Evolutionary conservation across 2,113 vertebrate species (phyloP), one percentile per base, ranked within the genome.

Genomic region (Protobothrops mucrosquamatus): DNA sequence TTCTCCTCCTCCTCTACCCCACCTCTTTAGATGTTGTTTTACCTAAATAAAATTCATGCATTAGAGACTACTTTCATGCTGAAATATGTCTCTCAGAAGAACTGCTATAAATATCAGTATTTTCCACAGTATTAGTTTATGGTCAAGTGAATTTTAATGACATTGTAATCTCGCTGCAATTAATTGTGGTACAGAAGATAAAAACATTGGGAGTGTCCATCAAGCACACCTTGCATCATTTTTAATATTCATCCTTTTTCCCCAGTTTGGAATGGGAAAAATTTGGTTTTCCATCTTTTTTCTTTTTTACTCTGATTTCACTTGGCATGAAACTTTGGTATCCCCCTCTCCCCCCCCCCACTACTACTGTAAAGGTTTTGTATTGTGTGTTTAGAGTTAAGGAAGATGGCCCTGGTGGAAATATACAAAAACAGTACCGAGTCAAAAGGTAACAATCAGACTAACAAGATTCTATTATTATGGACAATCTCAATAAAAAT

Each of bases 61-160:
- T 98, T 98, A 98, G 96, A 96, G 93, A 97, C 97, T 97, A 97
- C 97, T 98, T 98, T 97, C 97, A 96, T 95, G 92, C 97, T 98
- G 98, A 98, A 98, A 98, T 98, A 98, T 98, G 98, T 97, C 98
- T 97, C 97, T 98, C 97, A 97, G 98, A 98, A 97, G 97, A 97
- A 96, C 95, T 22, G 96, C 97, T 98, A 97, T 98, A 98, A 98
- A 98, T 95, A 96, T 98, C 98, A 98, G 97, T 98, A 97, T 97
- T 98, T 98, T 98, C 96, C 92, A 46, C 94, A 94, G 95, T 86
- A 93, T 97, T 98, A 96, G 94, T 98, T 98, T 98, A 98, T 98
- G 97, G 97, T 95, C 97, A 97, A 98, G 97, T 97, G 97, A 98
- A 98, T 98, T 98, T 98, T 98, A 98, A 98, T 98, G 97, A 96